Base-by-base conservation (phyloP, 1,140 invertebrate genomes). In the Agrilus planipennis region DNA sequence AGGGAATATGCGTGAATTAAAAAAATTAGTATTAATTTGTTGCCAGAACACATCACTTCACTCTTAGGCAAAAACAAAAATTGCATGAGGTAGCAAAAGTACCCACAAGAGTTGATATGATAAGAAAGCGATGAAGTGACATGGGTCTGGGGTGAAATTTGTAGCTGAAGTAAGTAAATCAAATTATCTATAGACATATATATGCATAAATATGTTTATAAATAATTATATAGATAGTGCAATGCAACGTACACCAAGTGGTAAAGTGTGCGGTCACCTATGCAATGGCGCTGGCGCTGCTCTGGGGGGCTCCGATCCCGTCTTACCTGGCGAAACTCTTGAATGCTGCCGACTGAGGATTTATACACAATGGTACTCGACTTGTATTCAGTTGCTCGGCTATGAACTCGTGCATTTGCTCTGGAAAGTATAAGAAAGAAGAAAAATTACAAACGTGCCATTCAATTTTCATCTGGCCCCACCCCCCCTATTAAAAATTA, bases 281-380 rank as follows among this genome's bases (percentile, higher is more conserved):
- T 60, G 58, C 60, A 58, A 60, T 60, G 57, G 58, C 57, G 58
- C 55, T 60, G n/a, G 58, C 53, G 62, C 51, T 66, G 64, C 42
- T 52, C 51, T 58, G 55, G 61, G 58, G 47, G 50, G 57, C n/a
- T 51, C 50, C 53, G 52, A 51, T 52, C 57, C 60, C 54, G 55
- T 69, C 82, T 89, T 86, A 96, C 89, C 89, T 96, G 73, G 91
- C 88, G 78, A 98, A 98, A 75, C 88, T 95, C 73, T 95, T 97
- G 75, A 96, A 99, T 61, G 93, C 89, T 60, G 93, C 91, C 53
- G 92, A 96, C 71, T 95, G 90, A 47, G 93, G 95, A 75, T 99
- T 99, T 71, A 99, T 96, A 73, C 93, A 98, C 39, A 99, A 74
- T 50, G 95, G 94, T 44, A 98, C 90, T 44, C 89, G 79, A 58